A percentile compares a stretch with the other conserved stretches of the same genome.
These are phyloP conservation scores for Aulostomus chinensis DNA, from an alignment of 2,797 vertebrate species.

Conservation along the genomic window DNA sequence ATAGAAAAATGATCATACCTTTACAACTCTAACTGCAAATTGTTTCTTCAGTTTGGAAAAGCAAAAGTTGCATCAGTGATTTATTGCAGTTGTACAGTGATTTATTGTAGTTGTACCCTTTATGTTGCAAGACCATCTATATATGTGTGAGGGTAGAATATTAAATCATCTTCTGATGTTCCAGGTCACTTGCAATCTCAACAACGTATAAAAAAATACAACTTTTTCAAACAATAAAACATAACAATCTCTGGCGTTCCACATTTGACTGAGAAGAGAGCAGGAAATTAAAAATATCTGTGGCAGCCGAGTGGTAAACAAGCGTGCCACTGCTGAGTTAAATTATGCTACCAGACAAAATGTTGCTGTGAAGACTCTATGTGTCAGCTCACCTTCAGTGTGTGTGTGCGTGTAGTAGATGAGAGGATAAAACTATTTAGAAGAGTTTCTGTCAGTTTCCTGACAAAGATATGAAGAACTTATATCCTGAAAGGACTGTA, in stretches of 20 bases:
- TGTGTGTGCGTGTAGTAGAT: conserved; percentile 3
- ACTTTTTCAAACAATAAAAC: background rate
- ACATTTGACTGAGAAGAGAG: conserved; percentile 19
- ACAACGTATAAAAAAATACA: too few relatives aligned
- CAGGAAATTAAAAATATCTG: conserved; percentile 27
- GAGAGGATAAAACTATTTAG: conserved; percentile 47
- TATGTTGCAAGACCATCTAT: background rate
- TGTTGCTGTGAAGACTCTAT: conserved; percentile 28
- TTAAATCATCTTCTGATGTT: background rate
- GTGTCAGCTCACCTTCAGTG: conserved; percentile 33
- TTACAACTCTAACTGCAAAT: too few relatives aligned
- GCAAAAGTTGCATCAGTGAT: too few relatives aligned
- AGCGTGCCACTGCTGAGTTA: conserved; percentile 9
- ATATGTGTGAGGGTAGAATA: background rate
- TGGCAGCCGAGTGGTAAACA: conserved; percentile 28
- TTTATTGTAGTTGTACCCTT: background rate
- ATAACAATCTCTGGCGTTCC: background rate
- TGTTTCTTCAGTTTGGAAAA: too few relatives aligned
- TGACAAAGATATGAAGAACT: conserved; percentile 50
- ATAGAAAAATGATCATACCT: too few relatives aligned
- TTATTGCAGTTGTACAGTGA: too few relatives aligned
- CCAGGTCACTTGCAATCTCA: too few relatives aligned
- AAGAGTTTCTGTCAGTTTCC: conserved; percentile 28
- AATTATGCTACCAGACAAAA: conserved; percentile 10
- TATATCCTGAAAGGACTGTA: conserved; percentile 39